Base-by-base conservation (phyloP, 2,797 vertebrate genomes). In the Cryptoblepharus egeriae region DNA sequence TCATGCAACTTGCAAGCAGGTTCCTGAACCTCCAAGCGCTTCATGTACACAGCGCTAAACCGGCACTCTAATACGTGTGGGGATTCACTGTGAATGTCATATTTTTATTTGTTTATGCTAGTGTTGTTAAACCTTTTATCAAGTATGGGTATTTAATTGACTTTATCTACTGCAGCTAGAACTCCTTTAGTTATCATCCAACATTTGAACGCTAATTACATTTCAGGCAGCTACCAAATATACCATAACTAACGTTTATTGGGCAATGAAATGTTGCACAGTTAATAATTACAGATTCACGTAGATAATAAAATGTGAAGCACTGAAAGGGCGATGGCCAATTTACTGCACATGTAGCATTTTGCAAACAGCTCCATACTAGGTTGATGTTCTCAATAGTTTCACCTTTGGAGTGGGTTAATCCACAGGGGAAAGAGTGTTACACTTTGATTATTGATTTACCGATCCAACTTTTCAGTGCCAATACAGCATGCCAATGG, bases 161-260 rank as follows among this genome's bases (percentile, higher is more conserved):
- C 90, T 87, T 92, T 85, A 84, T 89, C 92, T 90, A 81, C 85
- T 69, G 87, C 86, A 74, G 73, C 81, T 0, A 2, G 81, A 77
- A 86, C 81, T 91, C 75, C 81, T 72, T 84, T 84, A 89, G 85
- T 42, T 75, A 90, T 84, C 90, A 89, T 82, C 82, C 70, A 63
- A 70, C 82, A 82, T 91, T 80, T 20, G n/a, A 86, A 79, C 88
- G 82, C 91, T 93, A 94, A 93, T 94, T 93, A 90, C 90, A 91
- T 92, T 91, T 93, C 91, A 91, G 90, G 90, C 93, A 87, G 89
- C 88, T 85, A 92, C 90, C 85, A 92, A 91, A 93, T 90, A 93
- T 45, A 87, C 90, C 82, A 93, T 94, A 92, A 93, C 89, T 92
- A 94, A 93, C 91, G 88, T 93, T 93, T 94, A 94, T 93, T 92